A percentile compares a stretch with the other conserved stretches of the same genome.
These are phyloP conservation scores for Brachyistius frenatus DNA, from an alignment of 2,113 vertebrate genomes.

Conservation along the genomic window DNA sequence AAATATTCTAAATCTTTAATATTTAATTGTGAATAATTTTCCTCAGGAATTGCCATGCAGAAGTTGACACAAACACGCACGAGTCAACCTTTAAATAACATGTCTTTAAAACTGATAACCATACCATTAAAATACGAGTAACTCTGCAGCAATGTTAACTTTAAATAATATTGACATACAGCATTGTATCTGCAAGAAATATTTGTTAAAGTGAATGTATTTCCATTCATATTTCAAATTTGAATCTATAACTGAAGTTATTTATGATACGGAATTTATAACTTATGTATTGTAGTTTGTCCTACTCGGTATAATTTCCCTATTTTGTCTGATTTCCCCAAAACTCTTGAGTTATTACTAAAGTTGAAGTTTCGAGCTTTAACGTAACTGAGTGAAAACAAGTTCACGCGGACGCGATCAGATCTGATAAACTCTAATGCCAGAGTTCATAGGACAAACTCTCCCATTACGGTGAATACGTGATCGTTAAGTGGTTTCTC, in stretches of 20 bases:
- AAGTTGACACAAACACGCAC: not conserved
- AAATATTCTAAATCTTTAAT: constrained; percentile 15
- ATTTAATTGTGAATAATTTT: constrained; percentile 9
- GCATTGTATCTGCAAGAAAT: not conserved
- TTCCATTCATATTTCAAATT: no score
- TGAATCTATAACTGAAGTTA: no score
- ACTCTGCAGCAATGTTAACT: not conserved
- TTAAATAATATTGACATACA: not conserved
- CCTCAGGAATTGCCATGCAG: not conserved
- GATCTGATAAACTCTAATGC: not conserved
- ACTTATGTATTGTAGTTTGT: no score
- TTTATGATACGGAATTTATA: no score
- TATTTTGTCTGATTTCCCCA: no score
- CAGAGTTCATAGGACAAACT: not conserved
- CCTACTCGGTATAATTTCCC: not conserved
- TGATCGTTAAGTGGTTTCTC: constrained; percentile 40
- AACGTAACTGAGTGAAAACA: not conserved
- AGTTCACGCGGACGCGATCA: not conserved
- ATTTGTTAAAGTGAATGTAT: no score
- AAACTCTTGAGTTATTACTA: not conserved
- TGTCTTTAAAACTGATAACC: not conserved
- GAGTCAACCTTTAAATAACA: not conserved
- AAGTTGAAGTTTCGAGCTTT: not conserved
- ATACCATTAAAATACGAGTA: no score
- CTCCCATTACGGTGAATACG: not conserved